These are phyloP conservation scores for Lamproptera curius DNA, from an alignment of 2,888 invertebrate species.

Conservation along the genomic window DNA sequence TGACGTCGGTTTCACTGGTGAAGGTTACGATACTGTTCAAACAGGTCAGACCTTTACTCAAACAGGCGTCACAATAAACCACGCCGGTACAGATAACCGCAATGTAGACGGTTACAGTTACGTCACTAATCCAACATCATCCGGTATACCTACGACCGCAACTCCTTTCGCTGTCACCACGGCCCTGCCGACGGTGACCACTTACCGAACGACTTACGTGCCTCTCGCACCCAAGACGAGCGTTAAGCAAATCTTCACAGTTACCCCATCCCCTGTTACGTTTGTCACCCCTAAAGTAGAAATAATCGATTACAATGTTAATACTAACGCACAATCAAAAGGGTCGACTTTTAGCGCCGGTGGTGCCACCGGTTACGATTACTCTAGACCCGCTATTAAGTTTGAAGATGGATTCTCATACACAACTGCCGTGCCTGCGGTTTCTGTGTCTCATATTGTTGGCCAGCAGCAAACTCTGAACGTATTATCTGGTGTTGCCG, in stretches of 20 bases:
- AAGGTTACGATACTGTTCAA: constrained; percentile 37
- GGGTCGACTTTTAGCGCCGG: constrained; percentile 34
- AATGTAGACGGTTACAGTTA: constrained; percentile 57
- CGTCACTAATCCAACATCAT: constrained; percentile 63
- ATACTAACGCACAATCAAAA: constrained; percentile 38
- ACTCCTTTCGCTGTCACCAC: constrained; percentile 61
- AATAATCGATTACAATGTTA: constrained; percentile 48
- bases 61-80: constrained; percentile 59
- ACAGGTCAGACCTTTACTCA: constrained; percentile 50
- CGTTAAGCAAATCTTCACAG: constrained; percentile 65
- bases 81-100: constrained; percentile 54
- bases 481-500: constrained; percentile 45
- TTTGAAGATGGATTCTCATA: constrained; percentile 60
- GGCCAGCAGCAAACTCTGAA: constrained; percentile 57
- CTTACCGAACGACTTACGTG: constrained; percentile 59
- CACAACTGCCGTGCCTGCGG: constrained; percentile 50
- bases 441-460: constrained; percentile 52
- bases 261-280: constrained; percentile 62
- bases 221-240: constrained; percentile 59
- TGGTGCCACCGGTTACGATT: constrained; percentile 35
- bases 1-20: constrained; percentile 50
- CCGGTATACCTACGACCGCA: constrained; percentile 62
- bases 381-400: constrained; percentile 51
- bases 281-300: constrained; percentile 48
- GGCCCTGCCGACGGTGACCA: constrained; percentile 45